These are phyloP conservation scores for Borostomias antarcticus DNA, from an alignment of 2,797 vertebrate species.

Conservation along the genomic window DNA sequence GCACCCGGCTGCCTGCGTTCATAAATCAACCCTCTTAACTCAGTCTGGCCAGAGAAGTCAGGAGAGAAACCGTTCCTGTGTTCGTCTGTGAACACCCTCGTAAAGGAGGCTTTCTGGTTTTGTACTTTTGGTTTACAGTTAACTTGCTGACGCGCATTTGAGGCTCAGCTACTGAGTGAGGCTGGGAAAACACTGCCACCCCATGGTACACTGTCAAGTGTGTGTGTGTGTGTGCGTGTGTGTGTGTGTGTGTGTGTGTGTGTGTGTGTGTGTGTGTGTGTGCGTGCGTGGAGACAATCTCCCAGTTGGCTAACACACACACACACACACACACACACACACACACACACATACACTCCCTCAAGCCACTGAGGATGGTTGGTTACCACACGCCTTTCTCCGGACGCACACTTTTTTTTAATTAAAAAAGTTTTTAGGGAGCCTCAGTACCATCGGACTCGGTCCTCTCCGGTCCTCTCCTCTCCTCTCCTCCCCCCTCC, in stretches of 20 bases:
- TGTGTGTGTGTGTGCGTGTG: neutral
- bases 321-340: too few relatives aligned
- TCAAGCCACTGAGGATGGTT: too few relatives aligned
- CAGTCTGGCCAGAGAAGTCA: conserved; percentile 17
- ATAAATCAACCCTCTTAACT: conserved; percentile 49
- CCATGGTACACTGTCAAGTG: conserved; percentile 8
- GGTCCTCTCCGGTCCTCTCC: too few relatives aligned
- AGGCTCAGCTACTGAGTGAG: neutral
- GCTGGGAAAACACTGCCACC: conserved; percentile 36
- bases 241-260: neutral
- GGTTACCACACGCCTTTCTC: too few relatives aligned
- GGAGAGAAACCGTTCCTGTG: neutral
- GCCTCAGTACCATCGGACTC: too few relatives aligned
- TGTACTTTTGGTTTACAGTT: neutral
- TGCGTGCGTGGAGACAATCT: too few relatives aligned
- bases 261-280: neutral
- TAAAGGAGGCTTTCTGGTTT: neutral
- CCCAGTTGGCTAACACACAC: too few relatives aligned
- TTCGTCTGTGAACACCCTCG: neutral
- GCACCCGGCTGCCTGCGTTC: conserved; percentile 49
- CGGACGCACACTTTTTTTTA: too few relatives aligned
- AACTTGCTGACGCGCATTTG: conserved; percentile 7
- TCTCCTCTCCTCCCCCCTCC: too few relatives aligned
- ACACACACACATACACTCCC: too few relatives aligned
- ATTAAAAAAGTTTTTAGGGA: too few relatives aligned